These are phyloP conservation scores for Tholera decimalis DNA, from an alignment of 2,888 invertebrate species.

Conservation along the genomic window DNA sequence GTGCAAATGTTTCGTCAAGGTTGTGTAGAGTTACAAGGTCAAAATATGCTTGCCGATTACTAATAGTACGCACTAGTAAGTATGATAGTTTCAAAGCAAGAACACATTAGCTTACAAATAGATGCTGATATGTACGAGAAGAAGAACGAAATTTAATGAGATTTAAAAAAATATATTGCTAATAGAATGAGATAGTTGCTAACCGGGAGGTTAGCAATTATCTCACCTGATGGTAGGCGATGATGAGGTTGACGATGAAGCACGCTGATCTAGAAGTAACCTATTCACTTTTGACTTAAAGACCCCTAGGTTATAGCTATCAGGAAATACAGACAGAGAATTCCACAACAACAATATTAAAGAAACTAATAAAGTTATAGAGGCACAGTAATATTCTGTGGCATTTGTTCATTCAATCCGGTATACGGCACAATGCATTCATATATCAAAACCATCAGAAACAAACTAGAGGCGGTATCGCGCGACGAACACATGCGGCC, in stretches of 20 bases:
- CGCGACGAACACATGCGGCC: conserved; percentile 47
- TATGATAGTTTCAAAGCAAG: neutral
- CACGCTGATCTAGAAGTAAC: no score
- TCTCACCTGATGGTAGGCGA: no score
- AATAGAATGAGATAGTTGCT: no score
- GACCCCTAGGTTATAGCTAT: no score
- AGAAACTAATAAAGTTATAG: neutral
- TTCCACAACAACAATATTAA: neutral
- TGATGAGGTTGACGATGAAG: no score
- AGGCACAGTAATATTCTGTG: conserved; percentile 5
- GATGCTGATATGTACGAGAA: no score
- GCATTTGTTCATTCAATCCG: conserved; percentile 13
- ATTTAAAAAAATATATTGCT: no score
- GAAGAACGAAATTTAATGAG: no score
- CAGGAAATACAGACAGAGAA: neutral
- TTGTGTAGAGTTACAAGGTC: conserved; percentile 35
- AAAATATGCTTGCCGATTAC: neutral
- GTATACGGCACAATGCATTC: conserved; percentile 12
- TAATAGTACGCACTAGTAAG: neutral
- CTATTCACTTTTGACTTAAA: no score
- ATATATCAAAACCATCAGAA: conserved; percentile 40
- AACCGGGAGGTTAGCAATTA: no score
- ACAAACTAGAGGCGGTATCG: conserved; percentile 37
- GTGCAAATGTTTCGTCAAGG: conserved; percentile 50
- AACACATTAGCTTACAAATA: neutral